Conservation (phyloP, 2,888 invertebrate species). For the Parthenolecanium corni region DNA sequence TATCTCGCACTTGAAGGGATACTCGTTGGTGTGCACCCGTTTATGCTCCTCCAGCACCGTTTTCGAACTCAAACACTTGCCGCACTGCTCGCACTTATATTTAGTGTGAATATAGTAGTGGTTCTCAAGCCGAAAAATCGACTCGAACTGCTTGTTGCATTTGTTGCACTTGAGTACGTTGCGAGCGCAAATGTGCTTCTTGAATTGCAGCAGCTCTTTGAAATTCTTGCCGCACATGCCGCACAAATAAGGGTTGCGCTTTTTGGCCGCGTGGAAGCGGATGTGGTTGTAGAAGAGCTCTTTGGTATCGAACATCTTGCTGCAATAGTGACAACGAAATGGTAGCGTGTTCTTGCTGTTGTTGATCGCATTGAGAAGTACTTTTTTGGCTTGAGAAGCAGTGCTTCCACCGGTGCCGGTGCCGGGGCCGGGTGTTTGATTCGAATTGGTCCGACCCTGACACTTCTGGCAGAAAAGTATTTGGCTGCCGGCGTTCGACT, state of each 20-base stretch:
- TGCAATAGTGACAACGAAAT: constrained; percentile 23
- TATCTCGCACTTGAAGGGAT: constrained; percentile 15
- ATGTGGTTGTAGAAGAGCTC: constrained; percentile 20
- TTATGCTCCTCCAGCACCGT: constrained; percentile 21
- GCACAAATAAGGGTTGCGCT: constrained; percentile 20
- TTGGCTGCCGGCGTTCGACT: not conserved
- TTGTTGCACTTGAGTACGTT: constrained; percentile 17
- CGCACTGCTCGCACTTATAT: constrained; percentile 20
- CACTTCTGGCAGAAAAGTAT: not conserved
- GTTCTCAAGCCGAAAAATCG: constrained; percentile 15
- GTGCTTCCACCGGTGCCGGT: no score
- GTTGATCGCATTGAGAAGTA: constrained; percentile 17
- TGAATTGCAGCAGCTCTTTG: constrained; percentile 22
- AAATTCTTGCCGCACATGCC: constrained; percentile 26
- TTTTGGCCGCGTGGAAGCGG: constrained; percentile 17
- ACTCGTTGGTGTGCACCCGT: constrained; percentile 21
- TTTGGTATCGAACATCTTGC: constrained; percentile 17
- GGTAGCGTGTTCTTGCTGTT: constrained; percentile 7
- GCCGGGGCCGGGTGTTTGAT: not conserved
- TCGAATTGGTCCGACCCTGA: not conserved
- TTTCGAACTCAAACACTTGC: constrained; percentile 20
- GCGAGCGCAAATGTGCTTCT: constrained; percentile 23
- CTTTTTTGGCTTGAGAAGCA: constrained; percentile 6
- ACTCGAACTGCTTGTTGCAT: constrained; percentile 23
- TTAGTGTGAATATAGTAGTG: constrained; percentile 17